These are phyloP conservation scores for Listronotus bonariensis DNA, from an alignment of 1,140 invertebrate species.

Conservation along the genomic window DNA sequence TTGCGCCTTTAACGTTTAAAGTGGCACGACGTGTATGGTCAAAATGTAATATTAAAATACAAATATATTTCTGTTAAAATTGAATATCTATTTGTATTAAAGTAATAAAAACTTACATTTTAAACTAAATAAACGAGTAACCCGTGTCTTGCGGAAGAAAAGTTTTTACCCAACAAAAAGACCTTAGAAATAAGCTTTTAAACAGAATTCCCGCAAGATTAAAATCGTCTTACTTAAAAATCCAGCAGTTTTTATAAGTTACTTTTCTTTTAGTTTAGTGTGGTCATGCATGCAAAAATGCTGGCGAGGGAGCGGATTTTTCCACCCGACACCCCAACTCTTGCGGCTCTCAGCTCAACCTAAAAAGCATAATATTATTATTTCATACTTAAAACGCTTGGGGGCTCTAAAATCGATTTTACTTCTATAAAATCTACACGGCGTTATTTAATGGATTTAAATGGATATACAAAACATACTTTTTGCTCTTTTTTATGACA, in stretches of 20 bases:
- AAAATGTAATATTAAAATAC: too few species aligned
- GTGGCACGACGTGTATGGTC: too few species aligned
- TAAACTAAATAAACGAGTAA: neutral
- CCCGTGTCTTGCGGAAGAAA: too few species aligned
- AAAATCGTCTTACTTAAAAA: slow-evolving; percentile 47
- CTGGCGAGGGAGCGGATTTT: slow-evolving; percentile 25
- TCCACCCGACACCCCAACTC: slow-evolving; percentile 4
- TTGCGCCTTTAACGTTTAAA: too few species aligned
- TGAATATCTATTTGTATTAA: neutral
- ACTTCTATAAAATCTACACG: neutral
- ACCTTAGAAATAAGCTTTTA: slow-evolving; percentile 38
- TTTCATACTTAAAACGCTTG: slow-evolving; percentile 25
- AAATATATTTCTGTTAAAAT: too few species aligned
- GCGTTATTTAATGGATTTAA: too few species aligned
- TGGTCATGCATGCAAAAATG: slow-evolving; percentile 38
- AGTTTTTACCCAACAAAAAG: too few species aligned
- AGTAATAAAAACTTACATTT: neutral
- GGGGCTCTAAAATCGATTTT: slow-evolving; percentile 22
- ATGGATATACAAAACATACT: too few species aligned
- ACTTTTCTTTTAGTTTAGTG: slow-evolving; percentile 36
- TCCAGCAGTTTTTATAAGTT: slow-evolving; percentile 40
- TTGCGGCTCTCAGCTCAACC: slow-evolving; percentile 9
- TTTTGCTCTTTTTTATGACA: too few species aligned
- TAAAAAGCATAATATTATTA: slow-evolving; percentile 36
- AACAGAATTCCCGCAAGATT: slow-evolving; percentile 46